These are phyloP conservation scores for Gonioctena quinquepunctata DNA, from an alignment of 1,140 invertebrate genomes.

Conservation along the genomic window DNA sequence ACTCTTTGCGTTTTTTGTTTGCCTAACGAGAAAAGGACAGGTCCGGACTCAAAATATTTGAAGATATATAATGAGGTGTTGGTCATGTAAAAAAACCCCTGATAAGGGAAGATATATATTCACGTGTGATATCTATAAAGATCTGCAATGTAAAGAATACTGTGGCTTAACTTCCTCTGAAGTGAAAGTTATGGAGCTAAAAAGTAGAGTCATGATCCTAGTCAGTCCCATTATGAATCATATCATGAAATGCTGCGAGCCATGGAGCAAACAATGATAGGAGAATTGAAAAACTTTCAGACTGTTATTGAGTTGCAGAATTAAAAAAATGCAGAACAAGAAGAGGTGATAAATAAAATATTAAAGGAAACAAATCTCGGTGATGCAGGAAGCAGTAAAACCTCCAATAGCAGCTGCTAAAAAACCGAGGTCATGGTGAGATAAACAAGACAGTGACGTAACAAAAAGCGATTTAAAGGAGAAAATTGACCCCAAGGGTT, in stretches of 20 bases:
- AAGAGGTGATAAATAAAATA: neutral
- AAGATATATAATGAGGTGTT: no score
- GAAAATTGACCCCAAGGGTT: neutral
- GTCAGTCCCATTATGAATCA: neutral
- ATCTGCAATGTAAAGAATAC: no score
- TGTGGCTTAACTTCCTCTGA: no score
- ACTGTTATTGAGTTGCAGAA: neutral
- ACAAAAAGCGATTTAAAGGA: neutral
- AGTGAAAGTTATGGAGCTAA: neutral
- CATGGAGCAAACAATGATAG: no score
- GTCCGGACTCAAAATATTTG: no score
- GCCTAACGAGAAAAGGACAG: neutral
- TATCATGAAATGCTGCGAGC: neutral
- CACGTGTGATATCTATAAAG: no score
- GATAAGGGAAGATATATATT: no score
- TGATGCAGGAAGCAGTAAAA: no score
- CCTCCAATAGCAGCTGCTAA: neutral
- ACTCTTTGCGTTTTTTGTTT: neutral
- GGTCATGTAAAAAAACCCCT: no score
- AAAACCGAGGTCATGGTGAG: neutral
- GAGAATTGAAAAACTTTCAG: neutral
- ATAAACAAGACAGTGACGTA: neutral
- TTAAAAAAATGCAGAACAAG: neutral
- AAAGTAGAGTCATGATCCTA: neutral
- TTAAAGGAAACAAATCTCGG: neutral